These are phyloP conservation scores for Microctenopoma lineatum DNA, from an alignment of 2,797 vertebrate genomes.

Conservation along the genomic window DNA sequence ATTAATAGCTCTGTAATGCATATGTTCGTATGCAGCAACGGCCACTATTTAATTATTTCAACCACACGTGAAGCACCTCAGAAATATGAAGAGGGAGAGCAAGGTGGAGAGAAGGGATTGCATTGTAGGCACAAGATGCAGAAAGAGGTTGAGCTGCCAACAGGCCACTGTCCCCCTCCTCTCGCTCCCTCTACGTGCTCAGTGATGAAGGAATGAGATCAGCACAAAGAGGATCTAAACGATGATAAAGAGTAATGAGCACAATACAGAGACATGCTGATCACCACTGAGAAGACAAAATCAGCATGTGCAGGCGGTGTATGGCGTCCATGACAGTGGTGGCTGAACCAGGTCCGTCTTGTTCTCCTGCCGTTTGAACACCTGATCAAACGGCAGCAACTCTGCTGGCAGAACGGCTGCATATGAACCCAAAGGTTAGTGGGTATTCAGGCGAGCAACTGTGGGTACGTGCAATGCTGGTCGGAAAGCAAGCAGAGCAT, in stretches of 20 bases:
- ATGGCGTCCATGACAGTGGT: neutral
- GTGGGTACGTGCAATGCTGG: too few relatives aligned
- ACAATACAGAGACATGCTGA: slow-evolving; percentile 26
- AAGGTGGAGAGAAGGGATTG: slow-evolving; percentile 31
- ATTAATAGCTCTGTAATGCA: slow-evolving; percentile 38
- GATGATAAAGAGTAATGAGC: slow-evolving; percentile 41
- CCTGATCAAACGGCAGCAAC: too few relatives aligned
- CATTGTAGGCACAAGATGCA: slow-evolving; percentile 56
- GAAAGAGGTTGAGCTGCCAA: slow-evolving; percentile 58
- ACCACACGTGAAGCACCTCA: slow-evolving; percentile 42
- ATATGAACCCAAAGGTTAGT: too few relatives aligned
- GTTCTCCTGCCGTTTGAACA: too few relatives aligned
- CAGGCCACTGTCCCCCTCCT: slow-evolving; percentile 56
- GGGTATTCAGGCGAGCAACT: too few relatives aligned
- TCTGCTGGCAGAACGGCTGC: too few relatives aligned
- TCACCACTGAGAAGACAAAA: slow-evolving; percentile 16
- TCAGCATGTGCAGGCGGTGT: slow-evolving; percentile 5
- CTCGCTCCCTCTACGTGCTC: slow-evolving; percentile 48
- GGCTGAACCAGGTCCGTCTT: too few relatives aligned
- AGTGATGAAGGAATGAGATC: slow-evolving; percentile 64
- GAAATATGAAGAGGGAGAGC: slow-evolving; percentile 20
- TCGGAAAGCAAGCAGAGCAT: too few relatives aligned
- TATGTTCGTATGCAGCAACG: slow-evolving; percentile 17
- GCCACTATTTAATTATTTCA: slow-evolving; percentile 42
- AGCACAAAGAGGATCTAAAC: slow-evolving; percentile 34